Conservation (phyloP, 2,113 vertebrate species). For the Pithys albifrons region DNA sequence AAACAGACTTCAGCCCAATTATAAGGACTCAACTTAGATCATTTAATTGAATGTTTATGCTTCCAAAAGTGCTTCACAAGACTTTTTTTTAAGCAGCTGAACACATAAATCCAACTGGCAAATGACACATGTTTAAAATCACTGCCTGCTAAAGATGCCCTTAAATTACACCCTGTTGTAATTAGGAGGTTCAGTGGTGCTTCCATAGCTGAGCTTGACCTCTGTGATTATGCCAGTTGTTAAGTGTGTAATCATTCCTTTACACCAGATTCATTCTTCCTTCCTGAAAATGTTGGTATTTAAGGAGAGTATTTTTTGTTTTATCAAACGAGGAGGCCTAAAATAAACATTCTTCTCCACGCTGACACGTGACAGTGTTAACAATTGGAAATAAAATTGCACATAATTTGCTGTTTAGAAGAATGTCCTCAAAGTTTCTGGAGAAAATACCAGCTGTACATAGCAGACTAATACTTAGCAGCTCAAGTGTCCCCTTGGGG, state of each 20-base stretch:
- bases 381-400: slow-evolving; percentile 8
- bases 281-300: neutral
- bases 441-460: slow-evolving; percentile 47
- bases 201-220: neutral
- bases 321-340: neutral
- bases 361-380: neutral
- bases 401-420: neutral
- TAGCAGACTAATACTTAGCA: slow-evolving; percentile 12
- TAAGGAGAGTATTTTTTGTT: neutral
- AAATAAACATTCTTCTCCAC: slow-evolving; percentile 16
- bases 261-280: neutral
- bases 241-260: neutral
- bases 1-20: slow-evolving; percentile 41
- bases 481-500: slow-evolving; percentile 17
- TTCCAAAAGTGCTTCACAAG: neutral
- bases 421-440: slow-evolving; percentile 30
- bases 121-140: neutral
- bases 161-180: slow-evolving; percentile 5
- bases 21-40: neutral
- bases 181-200: neutral
- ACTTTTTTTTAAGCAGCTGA: neutral
- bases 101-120: neutral
- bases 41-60: slow-evolving; percentile 35
- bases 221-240: neutral
- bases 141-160: neutral